Conservation (phyloP, 2,113 vertebrate genomes). For the Chauna torquata region DNA sequence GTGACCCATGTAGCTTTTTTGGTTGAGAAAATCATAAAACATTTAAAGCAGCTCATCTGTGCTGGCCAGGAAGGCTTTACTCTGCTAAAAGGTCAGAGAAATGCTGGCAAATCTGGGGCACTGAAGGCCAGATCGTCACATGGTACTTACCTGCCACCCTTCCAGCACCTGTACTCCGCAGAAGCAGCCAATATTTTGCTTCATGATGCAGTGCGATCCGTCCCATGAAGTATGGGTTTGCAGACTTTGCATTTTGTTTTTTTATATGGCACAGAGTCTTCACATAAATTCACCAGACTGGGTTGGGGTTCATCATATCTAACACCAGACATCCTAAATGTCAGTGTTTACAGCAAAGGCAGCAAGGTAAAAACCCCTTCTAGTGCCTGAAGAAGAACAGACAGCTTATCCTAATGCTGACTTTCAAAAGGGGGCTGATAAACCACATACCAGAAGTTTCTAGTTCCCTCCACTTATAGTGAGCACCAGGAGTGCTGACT, state of each 20-base stretch:
- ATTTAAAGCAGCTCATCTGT: not conserved
- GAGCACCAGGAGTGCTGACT: not conserved
- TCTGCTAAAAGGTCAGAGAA: not conserved
- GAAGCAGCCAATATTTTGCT: not conserved
- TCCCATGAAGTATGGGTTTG: not conserved
- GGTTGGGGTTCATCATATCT: not conserved
- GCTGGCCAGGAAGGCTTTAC: not conserved
- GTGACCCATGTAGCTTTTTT: not conserved
- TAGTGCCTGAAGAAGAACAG: not conserved
- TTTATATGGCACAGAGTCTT: not conserved
- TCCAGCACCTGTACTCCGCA: not conserved
- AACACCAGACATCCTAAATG: not conserved
- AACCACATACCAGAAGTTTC: not conserved
- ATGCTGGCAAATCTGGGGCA: not conserved
- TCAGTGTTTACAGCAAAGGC: not conserved
- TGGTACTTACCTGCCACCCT: not conserved
- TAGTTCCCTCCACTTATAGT: not conserved
- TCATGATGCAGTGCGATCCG: not conserved
- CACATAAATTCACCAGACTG: not conserved
- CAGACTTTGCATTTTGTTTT: not conserved
- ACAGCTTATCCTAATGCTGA: not conserved
- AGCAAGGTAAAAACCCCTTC: not conserved
- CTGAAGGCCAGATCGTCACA: not conserved
- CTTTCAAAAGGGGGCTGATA: not conserved
- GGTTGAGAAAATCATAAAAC: not conserved